Evolutionary conservation across 2,797 vertebrate genomes (phyloP).

Genomic region (Gobio occitaniae): DNA sequence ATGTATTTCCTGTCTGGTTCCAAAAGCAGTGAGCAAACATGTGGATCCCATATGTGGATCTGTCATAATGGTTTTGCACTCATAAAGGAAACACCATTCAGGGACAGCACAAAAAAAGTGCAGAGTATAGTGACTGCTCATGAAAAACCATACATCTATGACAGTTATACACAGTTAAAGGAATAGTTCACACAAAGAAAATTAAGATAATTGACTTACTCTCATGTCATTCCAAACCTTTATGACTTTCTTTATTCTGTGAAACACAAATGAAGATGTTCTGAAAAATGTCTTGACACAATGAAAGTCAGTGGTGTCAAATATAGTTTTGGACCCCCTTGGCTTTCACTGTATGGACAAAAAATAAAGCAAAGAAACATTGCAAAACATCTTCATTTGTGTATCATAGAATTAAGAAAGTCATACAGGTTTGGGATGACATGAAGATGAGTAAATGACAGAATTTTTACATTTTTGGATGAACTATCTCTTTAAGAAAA

Average conservation of each 20-base stretch:
- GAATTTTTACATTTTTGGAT: too few species aligned
- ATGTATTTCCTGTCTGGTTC: constrained; percentile 36
- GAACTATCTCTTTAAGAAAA: background rate
- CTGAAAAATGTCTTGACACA: background rate
- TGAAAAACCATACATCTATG: background rate
- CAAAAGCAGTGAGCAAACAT: background rate
- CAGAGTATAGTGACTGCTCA: background rate
- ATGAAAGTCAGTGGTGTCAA: background rate
- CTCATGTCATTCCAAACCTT: background rate
- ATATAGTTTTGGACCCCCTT: background rate
- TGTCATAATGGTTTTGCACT: constrained; percentile 6
- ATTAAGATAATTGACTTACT: background rate
- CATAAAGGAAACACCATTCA: background rate
- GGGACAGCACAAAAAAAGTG: background rate
- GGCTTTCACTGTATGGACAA: background rate
- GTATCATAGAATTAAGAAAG: background rate
- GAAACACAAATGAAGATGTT: background rate
- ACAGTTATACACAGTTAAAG: background rate
- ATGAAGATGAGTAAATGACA: background rate
- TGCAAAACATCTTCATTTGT: background rate
- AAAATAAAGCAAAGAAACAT: background rate
- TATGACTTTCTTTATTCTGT: background rate
- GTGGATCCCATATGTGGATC: constrained; percentile 9
- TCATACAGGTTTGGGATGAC: background rate
- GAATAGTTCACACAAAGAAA: background rate